phyloP scores from a whole-genome alignment of 2,797 vertebrate species.

The Diplodus puntazzo region DNA sequence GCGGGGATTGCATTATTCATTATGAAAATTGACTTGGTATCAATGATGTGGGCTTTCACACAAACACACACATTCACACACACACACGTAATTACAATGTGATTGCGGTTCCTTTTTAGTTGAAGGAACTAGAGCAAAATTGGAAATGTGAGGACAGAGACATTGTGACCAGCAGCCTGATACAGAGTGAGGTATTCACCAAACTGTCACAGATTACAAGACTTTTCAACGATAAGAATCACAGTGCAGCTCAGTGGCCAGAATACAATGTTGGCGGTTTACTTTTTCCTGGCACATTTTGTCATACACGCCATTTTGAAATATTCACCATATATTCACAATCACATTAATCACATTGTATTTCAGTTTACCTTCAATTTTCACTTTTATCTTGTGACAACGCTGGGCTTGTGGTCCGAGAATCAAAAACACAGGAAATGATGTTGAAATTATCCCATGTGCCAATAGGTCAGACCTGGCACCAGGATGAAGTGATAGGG shows the following conservation, averaged over 20 bases:
- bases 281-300: too few relatives aligned
- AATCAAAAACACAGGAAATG: too few relatives aligned
- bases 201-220: background rate
- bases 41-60: conserved; percentile 3
- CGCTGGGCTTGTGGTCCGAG: too few relatives aligned
- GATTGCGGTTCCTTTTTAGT: conserved; percentile 14
- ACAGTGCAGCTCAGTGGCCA: background rate
- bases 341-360: too few relatives aligned
- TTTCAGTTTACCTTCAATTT: too few relatives aligned
- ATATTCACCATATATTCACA: too few relatives aligned
- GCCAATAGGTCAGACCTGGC: too few relatives aligned
- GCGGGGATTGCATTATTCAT: conserved; percentile 72
- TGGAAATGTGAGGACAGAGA: background rate
- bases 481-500: too few relatives aligned
- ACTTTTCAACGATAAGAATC: background rate
- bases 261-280: too few relatives aligned
- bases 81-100: conserved; percentile 12
- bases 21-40: conserved; percentile 53
- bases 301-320: too few relatives aligned
- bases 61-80: conserved; percentile 3
- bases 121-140: background rate
- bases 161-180: background rate
- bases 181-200: background rate
- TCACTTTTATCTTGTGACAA: too few relatives aligned
- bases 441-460: too few relatives aligned